A percentile compares a stretch with the other conserved stretches of the same genome.
These are phyloP conservation scores for Falco columbarius DNA, from an alignment of 2,797 vertebrate species.

Conservation along the genomic window DNA sequence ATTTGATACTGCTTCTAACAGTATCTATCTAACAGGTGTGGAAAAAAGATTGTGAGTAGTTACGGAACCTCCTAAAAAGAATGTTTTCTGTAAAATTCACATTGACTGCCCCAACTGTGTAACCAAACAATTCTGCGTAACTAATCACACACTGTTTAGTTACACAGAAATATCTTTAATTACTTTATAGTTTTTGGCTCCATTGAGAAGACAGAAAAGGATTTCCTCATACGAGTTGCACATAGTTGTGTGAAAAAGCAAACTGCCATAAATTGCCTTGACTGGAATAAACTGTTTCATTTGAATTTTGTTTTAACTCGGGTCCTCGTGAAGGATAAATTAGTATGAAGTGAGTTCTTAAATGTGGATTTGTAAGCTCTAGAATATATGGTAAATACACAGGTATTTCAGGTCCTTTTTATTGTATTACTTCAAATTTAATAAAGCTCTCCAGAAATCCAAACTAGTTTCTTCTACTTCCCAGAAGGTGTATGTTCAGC, in stretches of 20 bases:
- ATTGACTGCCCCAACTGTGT: constrained; percentile 8
- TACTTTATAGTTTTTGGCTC: neutral
- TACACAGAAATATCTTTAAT: constrained; percentile 44
- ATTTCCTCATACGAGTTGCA: neutral
- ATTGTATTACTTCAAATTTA: constrained; percentile 68
- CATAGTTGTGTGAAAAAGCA: constrained; percentile 20
- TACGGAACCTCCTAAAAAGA: neutral
- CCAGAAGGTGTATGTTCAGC: constrained; percentile 50
- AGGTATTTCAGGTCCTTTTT: constrained; percentile 65
- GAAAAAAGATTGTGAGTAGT: neutral
- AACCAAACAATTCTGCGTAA: neutral
- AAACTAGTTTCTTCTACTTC: constrained; percentile 66
- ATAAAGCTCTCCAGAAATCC: constrained; percentile 69
- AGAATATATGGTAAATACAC: constrained; percentile 56
- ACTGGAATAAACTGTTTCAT: constrained; percentile 9
- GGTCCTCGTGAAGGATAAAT: constrained; percentile 25
- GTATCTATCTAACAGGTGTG: neutral
- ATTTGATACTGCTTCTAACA: neutral
- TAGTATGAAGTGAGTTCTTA: constrained; percentile 59
- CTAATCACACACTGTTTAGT: neutral
- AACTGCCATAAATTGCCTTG: constrained; percentile 34
- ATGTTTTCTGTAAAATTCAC: constrained; percentile 57
- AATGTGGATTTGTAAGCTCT: constrained; percentile 62
- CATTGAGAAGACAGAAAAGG: neutral
- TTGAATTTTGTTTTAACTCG: constrained; percentile 63